Evolutionary conservation across 64 coral and sea anemone species (phyloP).

Genomic region (Platygyra sinensis): DNA sequence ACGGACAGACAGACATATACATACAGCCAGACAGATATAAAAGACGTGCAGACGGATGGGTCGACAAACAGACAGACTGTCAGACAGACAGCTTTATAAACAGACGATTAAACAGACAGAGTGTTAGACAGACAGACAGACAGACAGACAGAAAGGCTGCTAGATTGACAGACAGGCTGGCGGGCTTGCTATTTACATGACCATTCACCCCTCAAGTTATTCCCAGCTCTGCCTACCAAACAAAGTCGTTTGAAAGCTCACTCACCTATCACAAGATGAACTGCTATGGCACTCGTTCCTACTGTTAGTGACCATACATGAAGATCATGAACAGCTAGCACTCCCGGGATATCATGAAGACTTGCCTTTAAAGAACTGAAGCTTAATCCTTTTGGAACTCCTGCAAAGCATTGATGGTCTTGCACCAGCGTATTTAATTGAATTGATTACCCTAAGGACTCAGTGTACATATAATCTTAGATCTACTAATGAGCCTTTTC

Average conservation of each 20-base stretch:
- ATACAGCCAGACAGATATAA: slow-evolving; percentile 4
- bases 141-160: neutral
- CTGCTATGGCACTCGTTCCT: slow-evolving; percentile 80
- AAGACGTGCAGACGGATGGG: neutral
- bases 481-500: too few species aligned
- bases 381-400: slow-evolving; percentile 90
- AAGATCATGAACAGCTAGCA: slow-evolving; percentile 90
- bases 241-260: neutral
- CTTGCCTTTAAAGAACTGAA: slow-evolving; percentile 78
- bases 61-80: slow-evolving; percentile 1
- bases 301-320: slow-evolving; percentile 99
- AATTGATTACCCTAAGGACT: too few species aligned
- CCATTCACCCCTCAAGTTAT: too few species aligned
- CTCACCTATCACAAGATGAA: slow-evolving; percentile 92
- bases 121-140: neutral
- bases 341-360: slow-evolving; percentile 78
- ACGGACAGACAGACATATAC: neutral
- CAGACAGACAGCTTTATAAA: slow-evolving; percentile 16
- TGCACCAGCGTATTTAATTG: too few species aligned
- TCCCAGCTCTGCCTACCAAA: neutral
- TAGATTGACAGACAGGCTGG: neutral
- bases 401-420: too few species aligned
- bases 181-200: neutral
- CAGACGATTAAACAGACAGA: neutral
- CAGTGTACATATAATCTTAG: too few species aligned